Percentiles rank a stretch among this genome's conserved stretches.
Evolutionary conservation across 2,797 vertebrate species (phyloP).

Genomic region (Chrysocyon brachyurus): DNA sequence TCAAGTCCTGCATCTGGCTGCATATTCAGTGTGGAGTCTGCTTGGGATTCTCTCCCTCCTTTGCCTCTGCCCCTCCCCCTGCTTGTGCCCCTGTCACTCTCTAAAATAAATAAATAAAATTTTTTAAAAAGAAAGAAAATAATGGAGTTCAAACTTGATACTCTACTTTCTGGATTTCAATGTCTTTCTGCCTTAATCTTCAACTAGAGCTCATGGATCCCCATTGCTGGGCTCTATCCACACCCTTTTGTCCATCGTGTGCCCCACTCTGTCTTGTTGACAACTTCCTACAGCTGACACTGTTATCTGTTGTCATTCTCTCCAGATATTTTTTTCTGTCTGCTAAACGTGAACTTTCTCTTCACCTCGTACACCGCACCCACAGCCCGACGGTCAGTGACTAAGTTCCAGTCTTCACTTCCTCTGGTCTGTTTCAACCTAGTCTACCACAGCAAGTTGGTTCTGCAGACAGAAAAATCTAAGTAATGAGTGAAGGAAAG

Average conservation of each 20-base stretch:
- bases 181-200: neutral
- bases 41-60: neutral
- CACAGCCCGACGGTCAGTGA: neutral
- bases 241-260: neutral
- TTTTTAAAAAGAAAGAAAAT: neutral
- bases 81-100: neutral
- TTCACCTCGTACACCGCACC: neutral
- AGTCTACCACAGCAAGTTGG: neutral
- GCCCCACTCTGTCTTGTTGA: neutral
- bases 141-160: neutral
- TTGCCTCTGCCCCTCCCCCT: neutral
- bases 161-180: neutral
- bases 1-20: neutral
- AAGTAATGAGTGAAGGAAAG: neutral
- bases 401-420: neutral
- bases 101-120: neutral
- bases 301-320: neutral
- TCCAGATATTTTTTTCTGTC: neutral
- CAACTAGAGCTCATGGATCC: neutral
- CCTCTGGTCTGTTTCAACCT: neutral
- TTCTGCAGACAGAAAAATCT: neutral
- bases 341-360: neutral
- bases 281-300: neutral
- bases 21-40: neutral
- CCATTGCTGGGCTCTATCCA: too few species aligned